Evolutionary conservation across 1,140 invertebrate genomes (phyloP).

Genomic region (Spodoptera frugiperda): DNA sequence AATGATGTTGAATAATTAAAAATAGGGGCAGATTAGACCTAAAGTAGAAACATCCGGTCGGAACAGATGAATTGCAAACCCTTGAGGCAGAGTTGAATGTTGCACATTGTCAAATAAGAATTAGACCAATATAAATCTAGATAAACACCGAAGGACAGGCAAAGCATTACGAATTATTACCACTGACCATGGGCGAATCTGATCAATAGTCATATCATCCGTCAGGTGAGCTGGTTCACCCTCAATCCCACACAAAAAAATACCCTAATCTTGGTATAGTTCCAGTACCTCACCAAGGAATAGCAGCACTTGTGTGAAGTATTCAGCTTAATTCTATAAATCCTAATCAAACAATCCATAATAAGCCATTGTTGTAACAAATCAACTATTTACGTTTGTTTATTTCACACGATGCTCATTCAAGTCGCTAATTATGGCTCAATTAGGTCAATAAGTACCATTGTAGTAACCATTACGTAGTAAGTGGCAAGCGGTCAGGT

Average conservation of each 20-base stretch:
- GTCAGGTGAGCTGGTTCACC: too few species aligned
- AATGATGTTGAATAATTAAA: neutral
- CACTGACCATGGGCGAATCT: too few species aligned
- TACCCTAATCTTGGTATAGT: too few species aligned
- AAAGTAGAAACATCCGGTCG: neutral
- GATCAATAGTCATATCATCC: too few species aligned
- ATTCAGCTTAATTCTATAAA: too few species aligned
- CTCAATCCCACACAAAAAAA: too few species aligned
- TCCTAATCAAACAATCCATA: neutral
- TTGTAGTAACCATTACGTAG: conserved; percentile 12
- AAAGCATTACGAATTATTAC: too few species aligned
- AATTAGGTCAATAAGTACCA: conserved; percentile 29
- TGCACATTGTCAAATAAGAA: too few species aligned
- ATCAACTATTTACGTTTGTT: conserved; percentile 5
- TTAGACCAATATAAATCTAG: too few species aligned
- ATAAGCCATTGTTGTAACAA: conserved; percentile 2
- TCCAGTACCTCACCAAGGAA: neutral
- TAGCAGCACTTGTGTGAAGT: neutral
- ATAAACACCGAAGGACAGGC: too few species aligned
- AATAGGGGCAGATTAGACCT: neutral
- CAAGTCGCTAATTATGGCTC: conserved; percentile 16
- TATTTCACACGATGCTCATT: conserved; percentile 26
- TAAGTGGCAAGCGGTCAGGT: neutral
- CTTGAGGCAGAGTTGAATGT: neutral
- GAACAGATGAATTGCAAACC: neutral